phyloP scores from a whole-genome alignment of 35 echinoderm and acorn worm genomes.

The Anneissia japonica region DNA sequence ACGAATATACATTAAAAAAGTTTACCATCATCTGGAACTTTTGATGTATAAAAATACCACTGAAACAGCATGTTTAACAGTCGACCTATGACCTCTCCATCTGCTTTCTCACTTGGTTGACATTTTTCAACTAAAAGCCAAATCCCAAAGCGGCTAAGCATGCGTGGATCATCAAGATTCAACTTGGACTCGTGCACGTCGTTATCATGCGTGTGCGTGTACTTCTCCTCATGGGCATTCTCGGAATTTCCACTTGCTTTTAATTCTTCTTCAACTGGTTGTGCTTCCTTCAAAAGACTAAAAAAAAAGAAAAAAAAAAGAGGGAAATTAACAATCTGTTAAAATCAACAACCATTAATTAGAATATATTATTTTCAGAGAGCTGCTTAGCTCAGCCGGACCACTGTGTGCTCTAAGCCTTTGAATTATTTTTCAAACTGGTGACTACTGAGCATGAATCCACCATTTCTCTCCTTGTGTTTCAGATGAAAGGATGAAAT shows the following conservation, averaged over 20 bases:
- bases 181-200: conserved; percentile 53
- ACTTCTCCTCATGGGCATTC: neutral
- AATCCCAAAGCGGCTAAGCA: conserved; percentile 78
- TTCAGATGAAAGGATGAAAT: too few relatives aligned
- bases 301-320: too few relatives aligned
- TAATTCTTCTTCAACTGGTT: neutral
- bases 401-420: too few relatives aligned
- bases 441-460: too few relatives aligned
- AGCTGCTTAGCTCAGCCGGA: too few relatives aligned
- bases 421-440: too few relatives aligned
- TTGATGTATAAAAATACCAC: conserved; percentile 85
- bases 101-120: conserved; percentile 70
- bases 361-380: too few relatives aligned
- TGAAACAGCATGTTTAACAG: conserved; percentile 96
- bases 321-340: too few relatives aligned
- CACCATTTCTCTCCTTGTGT: too few relatives aligned
- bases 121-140: conserved; percentile 98
- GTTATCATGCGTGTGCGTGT: conserved; percentile 38
- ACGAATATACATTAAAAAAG: too few relatives aligned
- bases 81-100: conserved; percentile 76
- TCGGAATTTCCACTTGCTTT: neutral
- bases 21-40: neutral
- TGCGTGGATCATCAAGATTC: conserved; percentile 43
- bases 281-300: conserved; percentile 74
- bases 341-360: too few relatives aligned